Evolutionary conservation across 2,797 vertebrate genomes (phyloP), one percentile per base, ranked within the genome.

Genomic region (Eidolon dupreanum): DNA sequence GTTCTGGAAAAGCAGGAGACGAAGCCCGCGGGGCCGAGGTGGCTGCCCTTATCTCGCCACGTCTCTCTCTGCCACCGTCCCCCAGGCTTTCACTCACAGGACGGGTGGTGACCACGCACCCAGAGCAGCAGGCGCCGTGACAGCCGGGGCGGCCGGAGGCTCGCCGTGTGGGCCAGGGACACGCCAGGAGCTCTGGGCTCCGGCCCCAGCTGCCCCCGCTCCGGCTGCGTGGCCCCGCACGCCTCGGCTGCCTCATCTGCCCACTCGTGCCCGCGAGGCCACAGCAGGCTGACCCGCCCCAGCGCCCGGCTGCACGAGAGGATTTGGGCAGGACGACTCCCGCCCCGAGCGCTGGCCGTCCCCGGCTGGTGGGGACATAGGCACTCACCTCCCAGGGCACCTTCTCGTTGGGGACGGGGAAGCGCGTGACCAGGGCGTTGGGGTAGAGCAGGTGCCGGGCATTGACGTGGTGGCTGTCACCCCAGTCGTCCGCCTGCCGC

Each of bases 361-460:
- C 46, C 24, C 1, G 49, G 9, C 31, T 2, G 36, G 9, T 1
- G 26, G 33, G 51, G 19, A 31, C 24, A 0, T 9, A 17, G 63
- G 31, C 22, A 74, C 98, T 86, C 98, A 99, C 99, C 99, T 99
- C 98, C 99, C 99, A 99, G 31, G 99, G 99, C 90, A 99, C 99
- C 96, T 99, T 99, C 98, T 99, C 99, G 12, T 99, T 99, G 0
- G 99, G 99, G 96, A 99, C 99, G 0, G 99, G 99, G 97, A 99
- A 99, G 55, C 99, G 99, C 0, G 85, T 91, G 17, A 98, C 68
- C 16, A 97, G 98, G 88, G 98, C 98, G 81, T 93, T 95, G 0
- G 99, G 99, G 94, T 99, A 99, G 7, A 98, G 90, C 51, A 99
- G 98, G 87, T 99, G 98, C 38, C 99, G 98, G 57, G 99, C 99